Percentiles rank a stretch among this genome's conserved stretches.
Evolutionary conservation across 2,113 vertebrate species (phyloP).

Genomic region (Daubentonia madagascariensis): DNA sequence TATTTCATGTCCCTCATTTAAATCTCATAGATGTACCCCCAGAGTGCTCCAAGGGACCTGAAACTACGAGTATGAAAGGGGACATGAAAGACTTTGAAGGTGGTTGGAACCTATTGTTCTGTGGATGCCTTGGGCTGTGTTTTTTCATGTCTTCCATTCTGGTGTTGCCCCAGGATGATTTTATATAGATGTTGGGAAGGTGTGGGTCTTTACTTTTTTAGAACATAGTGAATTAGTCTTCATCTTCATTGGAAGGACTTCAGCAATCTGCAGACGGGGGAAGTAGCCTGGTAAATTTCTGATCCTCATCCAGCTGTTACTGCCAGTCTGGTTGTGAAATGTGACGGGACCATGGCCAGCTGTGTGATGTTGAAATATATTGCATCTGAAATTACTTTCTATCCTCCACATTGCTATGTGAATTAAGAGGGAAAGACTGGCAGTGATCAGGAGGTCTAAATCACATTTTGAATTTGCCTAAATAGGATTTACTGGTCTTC

Average conservation of each 20-base stretch:
- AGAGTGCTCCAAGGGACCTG: neutral
- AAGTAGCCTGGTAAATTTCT: conserved; percentile 50
- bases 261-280: neutral
- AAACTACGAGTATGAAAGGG: neutral
- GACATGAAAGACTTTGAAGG: neutral
- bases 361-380: conserved; percentile 32
- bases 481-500: conserved; percentile 37
- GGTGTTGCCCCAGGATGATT: neutral
- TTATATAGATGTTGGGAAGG: conserved; percentile 20
- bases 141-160: neutral
- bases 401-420: neutral
- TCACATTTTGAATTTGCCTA: conserved; percentile 11
- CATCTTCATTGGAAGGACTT: conserved; percentile 37
- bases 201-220: neutral
- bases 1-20: neutral
- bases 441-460: conserved; percentile 2
- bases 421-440: conserved; percentile 1
- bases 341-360: conserved; percentile 16
- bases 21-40: neutral
- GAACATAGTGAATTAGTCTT: neutral
- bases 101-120: neutral
- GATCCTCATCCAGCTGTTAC: conserved; percentile 51
- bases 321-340: conserved; percentile 68
- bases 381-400: conserved; percentile 40
- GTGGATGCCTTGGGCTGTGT: neutral